Conservation (phyloP, 2,113 vertebrate genomes). For the Leuciscus idus region DNA sequence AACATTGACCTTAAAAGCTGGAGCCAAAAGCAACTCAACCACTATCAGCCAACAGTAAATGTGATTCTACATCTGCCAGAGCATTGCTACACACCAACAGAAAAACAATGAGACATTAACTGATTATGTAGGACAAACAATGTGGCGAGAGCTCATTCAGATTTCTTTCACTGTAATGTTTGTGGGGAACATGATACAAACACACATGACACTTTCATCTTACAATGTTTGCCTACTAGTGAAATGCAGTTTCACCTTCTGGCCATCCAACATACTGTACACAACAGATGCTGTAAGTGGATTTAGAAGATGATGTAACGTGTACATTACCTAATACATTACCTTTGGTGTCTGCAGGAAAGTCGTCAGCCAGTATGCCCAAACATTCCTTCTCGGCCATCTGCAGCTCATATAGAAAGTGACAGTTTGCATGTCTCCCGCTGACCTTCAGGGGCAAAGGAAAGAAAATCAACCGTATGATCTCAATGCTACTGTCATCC, state of each 20-base stretch:
- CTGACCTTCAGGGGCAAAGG: constrained; percentile 58
- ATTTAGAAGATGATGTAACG: not conserved
- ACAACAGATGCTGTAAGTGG: not conserved
- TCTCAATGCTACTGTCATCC: not conserved
- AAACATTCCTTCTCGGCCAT: constrained; percentile 65
- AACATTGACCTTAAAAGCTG: constrained; percentile 25
- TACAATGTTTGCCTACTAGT: not conserved
- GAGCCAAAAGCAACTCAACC: constrained; percentile 1
- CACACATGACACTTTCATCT: not conserved
- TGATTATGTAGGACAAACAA: constrained; percentile 14
- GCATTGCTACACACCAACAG: not conserved
- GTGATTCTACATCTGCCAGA: constrained; percentile 14
- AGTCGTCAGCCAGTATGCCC: constrained; percentile 50
- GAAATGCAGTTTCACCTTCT: not conserved
- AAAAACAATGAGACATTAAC: not conserved
- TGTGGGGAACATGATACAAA: not conserved
- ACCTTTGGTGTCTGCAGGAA: constrained; percentile 51
- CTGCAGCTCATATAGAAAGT: constrained; percentile 74
- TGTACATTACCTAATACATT: not conserved
- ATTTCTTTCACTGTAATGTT: not conserved
- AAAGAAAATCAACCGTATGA: not conserved
- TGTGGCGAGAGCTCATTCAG: not conserved
- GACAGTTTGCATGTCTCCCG: constrained; percentile 70
- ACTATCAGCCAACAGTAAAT: not conserved
- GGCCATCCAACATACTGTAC: not conserved